A percentile compares a stretch with the other conserved stretches of the same genome.
Evolutionary conservation across 2,797 vertebrate genomes (phyloP).

Genomic region (Octomys mimax): DNA sequence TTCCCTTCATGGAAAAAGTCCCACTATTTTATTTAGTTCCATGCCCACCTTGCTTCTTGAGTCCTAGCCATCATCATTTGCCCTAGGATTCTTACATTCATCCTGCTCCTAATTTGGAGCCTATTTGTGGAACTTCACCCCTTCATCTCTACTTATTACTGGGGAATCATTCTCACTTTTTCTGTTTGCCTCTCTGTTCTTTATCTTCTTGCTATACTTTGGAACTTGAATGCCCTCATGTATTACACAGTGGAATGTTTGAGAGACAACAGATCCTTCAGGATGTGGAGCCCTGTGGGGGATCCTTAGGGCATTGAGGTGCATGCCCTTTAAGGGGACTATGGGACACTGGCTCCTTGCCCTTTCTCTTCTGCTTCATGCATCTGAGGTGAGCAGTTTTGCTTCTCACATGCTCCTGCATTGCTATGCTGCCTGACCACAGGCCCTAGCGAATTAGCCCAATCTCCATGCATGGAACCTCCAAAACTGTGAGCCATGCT

Average conservation of each 20-base stretch:
- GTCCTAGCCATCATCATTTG: background rate
- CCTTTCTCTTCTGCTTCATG: background rate
- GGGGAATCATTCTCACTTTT: accelerated
- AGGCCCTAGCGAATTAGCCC: no score
- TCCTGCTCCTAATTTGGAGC: background rate
- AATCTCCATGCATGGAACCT: background rate
- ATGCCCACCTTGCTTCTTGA: background rate
- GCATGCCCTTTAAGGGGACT: background rate
- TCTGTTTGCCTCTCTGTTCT: no score
- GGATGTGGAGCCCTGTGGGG: no score
- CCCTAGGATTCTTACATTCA: background rate
- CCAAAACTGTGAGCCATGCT: background rate
- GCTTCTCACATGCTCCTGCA: background rate
- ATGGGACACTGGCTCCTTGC: background rate
- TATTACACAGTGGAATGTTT: background rate
- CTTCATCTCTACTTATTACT: background rate
- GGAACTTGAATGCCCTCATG: background rate
- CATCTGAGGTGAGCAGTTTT: background rate
- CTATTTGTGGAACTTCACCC: background rate
- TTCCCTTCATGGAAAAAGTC: background rate
- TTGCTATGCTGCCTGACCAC: background rate
- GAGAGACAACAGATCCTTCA: background rate
- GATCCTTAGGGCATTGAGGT: background rate
- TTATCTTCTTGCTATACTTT: background rate
- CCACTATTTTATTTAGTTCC: accelerated